Evolutionary conservation across 2,888 invertebrate genomes (phyloP).

Genomic region (Cataglyphis livida): DNA sequence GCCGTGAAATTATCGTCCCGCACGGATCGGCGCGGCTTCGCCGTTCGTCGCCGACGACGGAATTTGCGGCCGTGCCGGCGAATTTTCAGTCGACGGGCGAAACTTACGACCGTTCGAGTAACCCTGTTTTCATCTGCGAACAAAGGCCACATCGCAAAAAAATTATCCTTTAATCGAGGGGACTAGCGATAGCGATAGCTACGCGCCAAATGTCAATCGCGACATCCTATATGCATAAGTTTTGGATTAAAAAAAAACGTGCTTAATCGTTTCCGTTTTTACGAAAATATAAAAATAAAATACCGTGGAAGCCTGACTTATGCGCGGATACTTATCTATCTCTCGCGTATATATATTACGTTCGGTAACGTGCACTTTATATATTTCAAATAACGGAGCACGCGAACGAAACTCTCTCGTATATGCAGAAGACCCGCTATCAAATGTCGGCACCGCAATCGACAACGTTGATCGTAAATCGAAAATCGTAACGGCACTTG

Average conservation of each 20-base stretch:
- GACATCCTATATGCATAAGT: not conserved
- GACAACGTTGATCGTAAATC: constrained; percentile 45
- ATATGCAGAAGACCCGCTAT: constrained; percentile 7
- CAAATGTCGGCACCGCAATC: constrained; percentile 11
- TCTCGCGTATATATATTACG: not conserved
- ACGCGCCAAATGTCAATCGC: not conserved
- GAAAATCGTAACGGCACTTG: constrained; percentile 54
- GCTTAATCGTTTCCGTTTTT: not conserved
- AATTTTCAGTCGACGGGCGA: constrained; percentile 43
- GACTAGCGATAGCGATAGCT: not conserved
- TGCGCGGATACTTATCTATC: constrained; percentile 22
- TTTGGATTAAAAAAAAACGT: not conserved
- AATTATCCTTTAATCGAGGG: not conserved
- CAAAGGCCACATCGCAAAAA: constrained; percentile 4
- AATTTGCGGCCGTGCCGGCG: constrained; percentile 53
- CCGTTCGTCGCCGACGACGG: constrained; percentile 22
- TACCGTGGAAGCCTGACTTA: not conserved
- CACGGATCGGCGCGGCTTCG: constrained; percentile 31
- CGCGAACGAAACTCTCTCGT: not conserved
- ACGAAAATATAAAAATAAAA: not conserved
- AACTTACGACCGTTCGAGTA: constrained; percentile 57
- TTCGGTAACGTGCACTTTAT: not conserved
- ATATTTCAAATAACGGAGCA: constrained; percentile 26
- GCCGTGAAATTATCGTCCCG: constrained; percentile 61
- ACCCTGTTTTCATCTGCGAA: constrained; percentile 50